Conservation (phyloP, 2,797 vertebrate species). For the Pangasius mekongensis region DNA sequence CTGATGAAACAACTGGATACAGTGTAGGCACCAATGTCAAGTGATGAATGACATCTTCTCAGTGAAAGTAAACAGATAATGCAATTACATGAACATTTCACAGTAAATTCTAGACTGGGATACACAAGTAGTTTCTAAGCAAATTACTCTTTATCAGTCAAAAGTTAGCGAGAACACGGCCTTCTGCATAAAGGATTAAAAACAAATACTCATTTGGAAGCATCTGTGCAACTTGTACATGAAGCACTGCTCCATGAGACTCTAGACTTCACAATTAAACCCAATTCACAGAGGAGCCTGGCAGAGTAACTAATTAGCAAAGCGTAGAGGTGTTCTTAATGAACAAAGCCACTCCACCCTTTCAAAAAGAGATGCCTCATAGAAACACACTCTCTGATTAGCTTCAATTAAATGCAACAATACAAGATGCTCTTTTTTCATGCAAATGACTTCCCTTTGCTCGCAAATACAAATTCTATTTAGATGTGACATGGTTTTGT, state of each 20-base stretch:
- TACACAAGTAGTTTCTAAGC: neutral
- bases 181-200: constrained; percentile 12
- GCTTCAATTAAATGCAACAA: constrained; percentile 73
- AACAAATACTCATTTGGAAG: constrained; percentile 18
- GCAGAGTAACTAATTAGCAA: constrained; percentile 72
- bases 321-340: constrained; percentile 69
- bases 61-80: neutral
- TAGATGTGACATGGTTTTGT: constrained; percentile 51
- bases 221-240: constrained; percentile 14
- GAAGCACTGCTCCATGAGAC: constrained; percentile 3
- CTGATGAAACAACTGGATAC: neutral
- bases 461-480: constrained; percentile 60
- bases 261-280: constrained; percentile 71
- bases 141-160: constrained; percentile 9
- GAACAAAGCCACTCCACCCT: constrained; percentile 69
- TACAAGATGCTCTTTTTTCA: constrained; percentile 62
- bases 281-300: constrained; percentile 59
- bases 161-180: neutral
- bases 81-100: neutral
- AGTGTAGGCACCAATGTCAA: neutral
- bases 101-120: neutral
- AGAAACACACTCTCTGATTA: constrained; percentile 68
- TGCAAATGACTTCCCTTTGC: constrained; percentile 64
- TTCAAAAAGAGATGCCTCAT: constrained; percentile 53
- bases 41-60: neutral